Percentiles rank a stretch among this genome's conserved stretches.
Conservation (phyloP, 1,140 invertebrate genomes). For the Paracyclopina nana region DNA sequence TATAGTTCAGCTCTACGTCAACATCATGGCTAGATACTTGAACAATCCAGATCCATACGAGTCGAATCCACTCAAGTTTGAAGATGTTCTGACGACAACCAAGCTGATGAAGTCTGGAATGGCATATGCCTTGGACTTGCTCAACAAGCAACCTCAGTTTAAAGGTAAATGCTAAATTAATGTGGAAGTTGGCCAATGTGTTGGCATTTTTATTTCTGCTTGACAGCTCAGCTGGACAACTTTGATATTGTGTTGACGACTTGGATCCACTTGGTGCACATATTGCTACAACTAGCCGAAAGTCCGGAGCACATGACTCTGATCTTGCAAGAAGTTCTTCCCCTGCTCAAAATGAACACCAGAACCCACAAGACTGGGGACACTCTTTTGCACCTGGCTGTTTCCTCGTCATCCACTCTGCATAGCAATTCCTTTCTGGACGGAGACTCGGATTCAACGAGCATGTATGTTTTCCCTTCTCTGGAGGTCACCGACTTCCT, state of each 20-base stretch:
- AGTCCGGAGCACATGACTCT: constrained; percentile 18
- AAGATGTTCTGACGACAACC: constrained; percentile 24
- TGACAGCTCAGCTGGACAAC: constrained; percentile 21
- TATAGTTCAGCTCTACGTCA: constrained; percentile 21
- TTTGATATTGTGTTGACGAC: constrained; percentile 23
- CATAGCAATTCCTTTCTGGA: constrained; percentile 21
- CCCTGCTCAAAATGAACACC: constrained; percentile 19
- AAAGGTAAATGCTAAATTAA: too few relatives aligned
- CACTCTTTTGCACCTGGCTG: constrained; percentile 22
- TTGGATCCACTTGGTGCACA: constrained; percentile 21
- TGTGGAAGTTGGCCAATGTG: too few relatives aligned
- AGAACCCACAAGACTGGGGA: constrained; percentile 20
- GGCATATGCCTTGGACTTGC: constrained; percentile 19
- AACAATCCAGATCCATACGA: too few relatives aligned
- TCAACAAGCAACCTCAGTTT: too few relatives aligned
- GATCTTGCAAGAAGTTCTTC: constrained; percentile 17
- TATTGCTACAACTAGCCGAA: constrained; percentile 20
- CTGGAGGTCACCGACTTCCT: constrained; percentile 19
- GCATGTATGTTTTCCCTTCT: constrained; percentile 20
- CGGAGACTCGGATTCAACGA: constrained; percentile 18
- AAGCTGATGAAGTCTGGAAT: constrained; percentile 23
- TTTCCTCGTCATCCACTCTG: constrained; percentile 21
- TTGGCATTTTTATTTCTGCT: too few relatives aligned
- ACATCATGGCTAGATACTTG: constrained; percentile 21
- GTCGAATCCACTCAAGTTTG: constrained; percentile 1